Percentiles rank a stretch among this genome's conserved stretches.
These are phyloP conservation scores for Ctenopoma multispine DNA, from an alignment of 2,797 vertebrate species.

Conservation along the genomic window DNA sequence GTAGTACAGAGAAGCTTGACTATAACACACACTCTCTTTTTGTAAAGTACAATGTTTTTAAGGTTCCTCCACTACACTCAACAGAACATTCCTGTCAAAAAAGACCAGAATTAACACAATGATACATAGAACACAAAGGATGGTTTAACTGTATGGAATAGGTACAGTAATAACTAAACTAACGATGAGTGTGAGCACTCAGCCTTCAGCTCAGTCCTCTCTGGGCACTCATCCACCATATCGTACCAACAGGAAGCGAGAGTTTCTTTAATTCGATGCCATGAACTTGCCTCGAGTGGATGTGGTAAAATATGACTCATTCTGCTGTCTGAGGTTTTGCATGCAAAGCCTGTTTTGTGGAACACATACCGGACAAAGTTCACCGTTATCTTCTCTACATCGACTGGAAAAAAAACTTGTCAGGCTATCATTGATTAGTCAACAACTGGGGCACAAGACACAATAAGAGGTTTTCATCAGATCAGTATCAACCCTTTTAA, in stretches of 20 bases:
- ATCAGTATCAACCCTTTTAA: not conserved
- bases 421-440: not conserved
- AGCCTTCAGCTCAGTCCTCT: not conserved
- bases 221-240: conserved; percentile 9
- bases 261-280: conserved; percentile 13
- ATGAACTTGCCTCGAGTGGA: conserved; percentile 1
- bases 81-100: not conserved
- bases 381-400: not conserved
- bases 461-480: not conserved
- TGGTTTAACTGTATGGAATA: not conserved
- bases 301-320: conserved; percentile 6
- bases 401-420: not conserved
- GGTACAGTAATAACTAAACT: not conserved
- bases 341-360: not conserved
- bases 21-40: not conserved
- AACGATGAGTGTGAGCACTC: not conserved
- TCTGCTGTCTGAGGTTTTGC: conserved; percentile 2
- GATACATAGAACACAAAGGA: no score
- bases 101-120: not conserved
- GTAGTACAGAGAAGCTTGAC: not conserved
- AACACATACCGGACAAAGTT: not conserved
- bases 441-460: not conserved
- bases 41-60: no score
- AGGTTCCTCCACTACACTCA: no score
- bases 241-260: not conserved